Percentiles rank a stretch among this genome's conserved stretches.
These are phyloP conservation scores for Alaudala cheleensis DNA, from an alignment of 2,113 vertebrate genomes.

Conservation along the genomic window DNA sequence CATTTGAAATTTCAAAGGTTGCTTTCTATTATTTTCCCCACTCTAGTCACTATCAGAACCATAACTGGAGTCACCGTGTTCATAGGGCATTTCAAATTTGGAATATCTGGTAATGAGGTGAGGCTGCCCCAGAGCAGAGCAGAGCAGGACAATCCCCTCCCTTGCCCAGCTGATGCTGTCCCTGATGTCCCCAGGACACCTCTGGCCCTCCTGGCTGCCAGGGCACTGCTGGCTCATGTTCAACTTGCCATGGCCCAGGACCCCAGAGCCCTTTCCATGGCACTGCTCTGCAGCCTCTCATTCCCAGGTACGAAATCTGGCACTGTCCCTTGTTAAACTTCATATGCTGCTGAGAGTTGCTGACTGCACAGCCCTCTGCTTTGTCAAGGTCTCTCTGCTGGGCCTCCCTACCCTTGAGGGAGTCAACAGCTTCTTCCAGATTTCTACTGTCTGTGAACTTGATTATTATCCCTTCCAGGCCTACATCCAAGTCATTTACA, in stretches of 20 bases:
- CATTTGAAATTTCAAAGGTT: not conserved
- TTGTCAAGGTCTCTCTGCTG: accelerated
- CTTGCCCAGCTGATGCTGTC: not conserved
- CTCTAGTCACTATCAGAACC: not conserved
- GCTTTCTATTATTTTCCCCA: not conserved
- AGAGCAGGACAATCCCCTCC: not conserved
- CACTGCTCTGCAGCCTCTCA: not conserved
- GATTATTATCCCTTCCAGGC: not conserved
- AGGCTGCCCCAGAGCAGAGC: not conserved
- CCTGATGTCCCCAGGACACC: not conserved
- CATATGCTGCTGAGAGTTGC: accelerated
- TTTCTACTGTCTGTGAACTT: not conserved
- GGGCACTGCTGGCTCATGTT: not conserved
- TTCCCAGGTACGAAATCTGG: not conserved
- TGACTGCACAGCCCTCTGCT: accelerated
- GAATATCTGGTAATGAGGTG: accelerated
- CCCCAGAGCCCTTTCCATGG: not conserved
- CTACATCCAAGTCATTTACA: not conserved
- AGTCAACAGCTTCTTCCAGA: not conserved
- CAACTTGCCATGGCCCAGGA: not conserved
- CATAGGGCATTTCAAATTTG: not conserved
- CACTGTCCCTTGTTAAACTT: accelerated
- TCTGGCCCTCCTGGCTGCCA: not conserved
- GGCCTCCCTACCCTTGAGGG: not conserved
- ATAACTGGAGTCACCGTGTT: accelerated